Conservation (phyloP, 2,797 vertebrate genomes). For the Cossypha dichroa region DNA sequence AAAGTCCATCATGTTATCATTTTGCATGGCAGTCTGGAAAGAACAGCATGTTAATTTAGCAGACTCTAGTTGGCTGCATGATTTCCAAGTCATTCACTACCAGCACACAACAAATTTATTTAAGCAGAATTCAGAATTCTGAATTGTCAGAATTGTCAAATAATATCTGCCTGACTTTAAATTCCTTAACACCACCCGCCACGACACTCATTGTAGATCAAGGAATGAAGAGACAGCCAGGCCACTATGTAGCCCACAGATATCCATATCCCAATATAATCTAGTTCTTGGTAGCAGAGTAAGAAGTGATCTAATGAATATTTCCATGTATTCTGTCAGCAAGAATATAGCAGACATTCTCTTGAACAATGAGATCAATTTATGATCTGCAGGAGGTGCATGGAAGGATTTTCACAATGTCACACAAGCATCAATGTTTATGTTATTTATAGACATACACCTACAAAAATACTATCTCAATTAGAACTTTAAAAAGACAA, state of each 20-base stretch:
- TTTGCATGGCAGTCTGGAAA: background rate
- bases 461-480: background rate
- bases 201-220: background rate
- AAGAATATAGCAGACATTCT: background rate
- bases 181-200: background rate
- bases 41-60: background rate
- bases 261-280: background rate
- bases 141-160: background rate
- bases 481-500: background rate
- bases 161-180: background rate
- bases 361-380: background rate
- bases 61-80: fast-evolving
- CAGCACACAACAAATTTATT: background rate
- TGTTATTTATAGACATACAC: background rate
- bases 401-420: background rate
- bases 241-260: background rate
- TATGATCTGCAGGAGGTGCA: background rate
- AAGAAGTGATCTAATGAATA: background rate
- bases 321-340: background rate
- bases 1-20: background rate
- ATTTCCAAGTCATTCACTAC: background rate
- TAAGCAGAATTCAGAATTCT: too few relatives aligned
- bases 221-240: background rate
- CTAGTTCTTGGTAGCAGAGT: background rate
- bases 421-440: background rate